Evolutionary conservation across 2,797 vertebrate species (phyloP), one percentile per base, ranked within the genome.

Genomic region (Aulostomus chinensis): DNA sequence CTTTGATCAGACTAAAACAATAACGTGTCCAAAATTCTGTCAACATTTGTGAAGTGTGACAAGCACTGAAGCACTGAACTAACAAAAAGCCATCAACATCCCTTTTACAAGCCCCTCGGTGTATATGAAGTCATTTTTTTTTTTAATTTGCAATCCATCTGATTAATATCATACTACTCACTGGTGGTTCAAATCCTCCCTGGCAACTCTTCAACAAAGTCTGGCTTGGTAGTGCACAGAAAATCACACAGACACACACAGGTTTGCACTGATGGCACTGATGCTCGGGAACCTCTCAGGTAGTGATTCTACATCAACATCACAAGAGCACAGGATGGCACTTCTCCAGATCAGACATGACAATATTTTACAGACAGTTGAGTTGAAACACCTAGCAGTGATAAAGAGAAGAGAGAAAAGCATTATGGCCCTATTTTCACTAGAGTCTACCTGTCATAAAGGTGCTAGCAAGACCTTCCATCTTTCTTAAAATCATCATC

Each of bases 301-400:
- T 57, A 33, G 3, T 25, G 12, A 39, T 17, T 21, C 11, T 59
- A 7, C 14, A 17, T n/a, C 8, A 13, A 7, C 12, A 2, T 83
- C 75, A 82, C 18, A 81, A 78, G 81, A 39, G 39, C 10, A 2
- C 2, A 43, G 56, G 21, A 45, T 34, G 58, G 25, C 43, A 40
- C 24, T 48, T 12, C 31, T 74, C 76, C 48, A 58, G 24, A 32
- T 0, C 2, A 69, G 64, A 63, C 49, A 11, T 39, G 6, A 70
- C 63, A 42, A 32, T 57, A 78, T 38, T 16, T 35, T 13, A 22
- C 26, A 48, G 21, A 29, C 22, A 24, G 14, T 9, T 31, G 10
- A 28, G 42, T 10, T 56, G 15, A 42, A 48, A 47, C 33, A 61
- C 11, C 17, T 1, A 0, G 7, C 1, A 0, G 3, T n/a, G 3